phyloP scores from a whole-genome alignment of 2,113 vertebrate genomes.

The Anolis sagrei region DNA sequence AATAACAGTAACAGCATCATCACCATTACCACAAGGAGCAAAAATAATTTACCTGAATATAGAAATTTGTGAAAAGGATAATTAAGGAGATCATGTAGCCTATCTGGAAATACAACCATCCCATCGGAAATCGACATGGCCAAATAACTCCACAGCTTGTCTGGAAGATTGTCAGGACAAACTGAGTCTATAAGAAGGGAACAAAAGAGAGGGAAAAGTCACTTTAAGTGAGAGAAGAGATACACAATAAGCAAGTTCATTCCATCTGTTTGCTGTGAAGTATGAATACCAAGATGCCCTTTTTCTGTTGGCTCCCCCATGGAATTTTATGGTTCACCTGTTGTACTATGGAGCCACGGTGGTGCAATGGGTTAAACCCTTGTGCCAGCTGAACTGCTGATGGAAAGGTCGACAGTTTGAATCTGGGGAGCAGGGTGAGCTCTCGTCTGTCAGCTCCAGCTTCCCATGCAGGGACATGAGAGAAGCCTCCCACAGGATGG shows the following conservation, averaged over 20 bases:
- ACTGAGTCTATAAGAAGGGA: conserved; percentile 84
- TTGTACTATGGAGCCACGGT: too few relatives aligned
- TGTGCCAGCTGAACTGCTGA: too few relatives aligned
- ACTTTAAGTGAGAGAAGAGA: neutral
- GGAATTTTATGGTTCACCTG: neutral
- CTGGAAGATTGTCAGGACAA: conserved; percentile 92
- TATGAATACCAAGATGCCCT: neutral
- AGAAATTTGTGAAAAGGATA: conserved; percentile 94
- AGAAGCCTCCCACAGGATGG: too few relatives aligned
- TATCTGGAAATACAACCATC: conserved; percentile 97
- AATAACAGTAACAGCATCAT: neutral
- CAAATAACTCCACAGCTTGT: conserved; percentile 88
- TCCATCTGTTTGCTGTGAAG: too few relatives aligned
- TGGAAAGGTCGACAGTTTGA: too few relatives aligned
- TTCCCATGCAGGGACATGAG: too few relatives aligned
- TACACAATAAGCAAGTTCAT: neutral
- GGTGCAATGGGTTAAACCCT: too few relatives aligned
- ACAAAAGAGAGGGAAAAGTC: conserved; percentile 27
- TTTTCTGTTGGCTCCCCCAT: neutral
- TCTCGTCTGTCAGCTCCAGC: too few relatives aligned
- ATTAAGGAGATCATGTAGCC: conserved; percentile 92
- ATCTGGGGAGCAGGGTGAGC: too few relatives aligned
- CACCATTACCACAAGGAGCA: neutral
- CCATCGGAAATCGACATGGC: conserved; percentile 89
- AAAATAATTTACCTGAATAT: conserved; percentile 85